Evolutionary conservation across 1,140 invertebrate genomes (phyloP).

Genomic region (Drosophila bifasciata): DNA sequence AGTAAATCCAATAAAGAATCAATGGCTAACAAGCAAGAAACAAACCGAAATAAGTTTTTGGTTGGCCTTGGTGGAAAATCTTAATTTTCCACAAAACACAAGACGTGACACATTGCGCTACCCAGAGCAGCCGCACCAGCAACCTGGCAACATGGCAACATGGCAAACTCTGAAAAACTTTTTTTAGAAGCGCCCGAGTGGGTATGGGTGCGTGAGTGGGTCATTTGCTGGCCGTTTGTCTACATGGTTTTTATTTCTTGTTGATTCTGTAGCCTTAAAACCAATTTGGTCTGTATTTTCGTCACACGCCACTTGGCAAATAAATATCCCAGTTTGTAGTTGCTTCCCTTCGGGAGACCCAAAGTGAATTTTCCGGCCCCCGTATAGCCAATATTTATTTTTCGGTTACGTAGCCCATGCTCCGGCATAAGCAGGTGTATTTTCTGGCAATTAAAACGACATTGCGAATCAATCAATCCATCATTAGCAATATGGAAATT

Average conservation of each 20-base stretch:
- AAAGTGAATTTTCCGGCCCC: slow-evolving; percentile 27
- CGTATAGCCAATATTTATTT: slow-evolving; percentile 43
- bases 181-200: slow-evolving; percentile 35
- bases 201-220: slow-evolving; percentile 18
- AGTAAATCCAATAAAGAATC: slow-evolving; percentile 59
- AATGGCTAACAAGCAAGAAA: slow-evolving; percentile 70
- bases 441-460: no score
- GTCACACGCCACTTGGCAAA: slow-evolving; percentile 53
- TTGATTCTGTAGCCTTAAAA: slow-evolving; percentile 41
- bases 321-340: slow-evolving; percentile 32
- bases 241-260: slow-evolving; percentile 18
- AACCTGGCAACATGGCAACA: slow-evolving; percentile 2
- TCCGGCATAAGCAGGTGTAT: slow-evolving; percentile 8
- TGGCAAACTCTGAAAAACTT: slow-evolving; percentile 59
- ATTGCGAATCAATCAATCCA: no score
- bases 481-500: no score
- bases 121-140: not conserved
- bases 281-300: slow-evolving; percentile 62
- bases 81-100: slow-evolving; percentile 68
- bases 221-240: slow-evolving; percentile 55
- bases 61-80: slow-evolving; percentile 40
- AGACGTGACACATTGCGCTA: slow-evolving; percentile 70
- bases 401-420: not conserved
- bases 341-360: slow-evolving; percentile 33
- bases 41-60: slow-evolving; percentile 58